A percentile compares a stretch with the other conserved stretches of the same genome.
phyloP scores from a whole-genome alignment of 2,113 vertebrate genomes.

The Paralichthys olivaceus region DNA sequence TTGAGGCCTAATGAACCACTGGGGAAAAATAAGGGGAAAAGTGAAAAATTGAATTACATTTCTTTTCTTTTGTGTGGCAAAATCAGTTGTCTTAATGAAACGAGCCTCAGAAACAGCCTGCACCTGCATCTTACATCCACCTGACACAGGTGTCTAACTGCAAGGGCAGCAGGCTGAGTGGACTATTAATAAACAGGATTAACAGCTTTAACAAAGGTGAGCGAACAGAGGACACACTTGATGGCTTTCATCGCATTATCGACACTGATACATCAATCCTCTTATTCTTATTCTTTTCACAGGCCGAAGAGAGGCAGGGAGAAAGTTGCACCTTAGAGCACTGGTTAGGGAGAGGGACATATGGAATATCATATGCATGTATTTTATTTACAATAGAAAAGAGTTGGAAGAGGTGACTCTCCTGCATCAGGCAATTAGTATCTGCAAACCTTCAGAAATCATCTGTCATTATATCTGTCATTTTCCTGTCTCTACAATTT shows the following conservation, averaged over 20 bases:
- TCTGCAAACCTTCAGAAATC: slow-evolving; percentile 67
- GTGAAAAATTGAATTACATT: not conserved
- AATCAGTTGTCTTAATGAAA: not conserved
- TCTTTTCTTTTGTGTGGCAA: not conserved
- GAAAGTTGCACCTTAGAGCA: not conserved
- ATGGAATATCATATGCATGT: not conserved
- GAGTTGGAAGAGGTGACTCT: slow-evolving; percentile 45
- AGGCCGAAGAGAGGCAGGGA: not conserved
- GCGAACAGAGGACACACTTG: slow-evolving; percentile 74
- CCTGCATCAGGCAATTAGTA: slow-evolving; percentile 61
- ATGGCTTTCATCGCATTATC: slow-evolving; percentile 75
- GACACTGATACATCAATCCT: slow-evolving; percentile 66
- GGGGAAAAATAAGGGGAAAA: not conserved
- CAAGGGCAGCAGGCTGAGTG: slow-evolving; percentile 74
- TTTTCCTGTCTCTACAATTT: slow-evolving; percentile 58
- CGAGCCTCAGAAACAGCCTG: not conserved
- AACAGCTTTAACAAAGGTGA: slow-evolving; percentile 75
- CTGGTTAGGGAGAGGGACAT: not conserved
- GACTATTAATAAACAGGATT: slow-evolving; percentile 79
- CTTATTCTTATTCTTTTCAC: slow-evolving; percentile 70
- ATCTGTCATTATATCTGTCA: slow-evolving; percentile 35
- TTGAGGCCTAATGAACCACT: not conserved
- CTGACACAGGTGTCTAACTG: slow-evolving; percentile 59
- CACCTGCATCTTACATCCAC: slow-evolving; percentile 20
- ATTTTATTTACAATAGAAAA: slow-evolving; percentile 17